Base-by-base conservation (phyloP, 1,140 invertebrate species). In the Laupala kohalensis region DNA sequence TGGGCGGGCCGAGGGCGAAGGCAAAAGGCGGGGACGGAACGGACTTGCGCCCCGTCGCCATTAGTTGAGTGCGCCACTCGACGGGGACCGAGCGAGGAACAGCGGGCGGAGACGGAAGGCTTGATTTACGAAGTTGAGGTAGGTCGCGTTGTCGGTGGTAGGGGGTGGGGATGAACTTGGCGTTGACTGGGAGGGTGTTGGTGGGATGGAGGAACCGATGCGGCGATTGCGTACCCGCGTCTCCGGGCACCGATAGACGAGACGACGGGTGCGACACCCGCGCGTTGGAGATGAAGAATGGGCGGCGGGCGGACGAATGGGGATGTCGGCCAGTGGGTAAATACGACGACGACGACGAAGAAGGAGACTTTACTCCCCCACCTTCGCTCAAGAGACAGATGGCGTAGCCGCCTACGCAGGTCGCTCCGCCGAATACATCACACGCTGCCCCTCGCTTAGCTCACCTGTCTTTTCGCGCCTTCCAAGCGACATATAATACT, bases 61-160 rank as follows among this genome's bases (percentile, higher is more conserved):
- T 71, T 71, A 71, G 64, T 71, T 64, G 63, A 71, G 30, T 64
- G 27, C 70, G 64, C 30, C 70, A 68, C 26, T 30, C 66, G 5
- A 67, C 25, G 13, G 27, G 24, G 53, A 63, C 5, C 25, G 23
- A 30, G 69, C 53, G n/a, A 24, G 23, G 25, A 27, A 29, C n/a
- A 25, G 69, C 30, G n/a, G 70, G 27, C 6, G 62, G 63, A 25
- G 25, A 30, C 23, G 70, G 70, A 25, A 28, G 27, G 70, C 30
- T 71, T 71, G 70, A 71, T 71, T 71, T 71, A 71, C 70, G 70
- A 64, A 24, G 26, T 65, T 71, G 70, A 30, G 70, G 70, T 63
- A 71, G 70, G 70, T 71, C 70, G 28, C 37, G 37, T 19, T 19
- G 19, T 9, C n/a, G n/a, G n/a, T n/a, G n/a, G n/a, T n/a, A n/a